phyloP scores from a whole-genome alignment of 2,888 invertebrate genomes.

The Sinotaia quadrata region DNA sequence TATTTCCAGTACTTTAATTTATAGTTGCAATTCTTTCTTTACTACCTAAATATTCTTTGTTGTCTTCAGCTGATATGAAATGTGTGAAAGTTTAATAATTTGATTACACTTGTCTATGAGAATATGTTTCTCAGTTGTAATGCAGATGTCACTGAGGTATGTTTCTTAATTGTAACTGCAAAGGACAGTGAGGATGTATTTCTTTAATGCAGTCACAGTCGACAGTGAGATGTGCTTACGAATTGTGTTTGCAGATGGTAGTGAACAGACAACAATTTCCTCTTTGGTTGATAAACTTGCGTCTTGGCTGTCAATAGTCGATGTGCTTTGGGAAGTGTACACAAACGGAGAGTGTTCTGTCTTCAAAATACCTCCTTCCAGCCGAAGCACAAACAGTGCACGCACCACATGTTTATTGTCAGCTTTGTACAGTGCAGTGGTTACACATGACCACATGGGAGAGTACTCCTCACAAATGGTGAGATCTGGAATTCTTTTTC shows the following conservation, averaged over 20 bases:
- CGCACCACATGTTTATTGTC: constrained; percentile 12
- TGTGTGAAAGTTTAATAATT: no score
- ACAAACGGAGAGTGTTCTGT: background rate
- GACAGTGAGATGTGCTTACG: background rate
- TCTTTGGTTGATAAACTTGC: constrained; percentile 34
- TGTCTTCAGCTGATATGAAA: no score
- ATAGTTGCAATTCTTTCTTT: no score
- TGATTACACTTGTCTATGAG: no score
- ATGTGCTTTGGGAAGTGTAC: constrained; percentile 27
- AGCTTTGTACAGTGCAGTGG: constrained; percentile 16
- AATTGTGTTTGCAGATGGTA: background rate
- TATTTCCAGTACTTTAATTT: no score
- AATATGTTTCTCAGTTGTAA: no score
- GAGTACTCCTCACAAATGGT: constrained; percentile 16
- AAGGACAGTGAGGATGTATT: no score
- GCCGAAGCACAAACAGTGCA: background rate
- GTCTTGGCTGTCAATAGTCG: constrained; percentile 49
- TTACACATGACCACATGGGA: constrained; percentile 14
- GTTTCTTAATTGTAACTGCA: no score
- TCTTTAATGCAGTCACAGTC: no score
- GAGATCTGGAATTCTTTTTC: no score
- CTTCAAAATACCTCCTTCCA: background rate
- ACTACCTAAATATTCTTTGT: no score
- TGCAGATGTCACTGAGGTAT: no score
- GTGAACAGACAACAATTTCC: constrained; percentile 10